Percentiles rank a stretch among this genome's conserved stretches.
Conservation (phyloP, 2,888 invertebrate genomes). For the Diabrotica balteata region DNA sequence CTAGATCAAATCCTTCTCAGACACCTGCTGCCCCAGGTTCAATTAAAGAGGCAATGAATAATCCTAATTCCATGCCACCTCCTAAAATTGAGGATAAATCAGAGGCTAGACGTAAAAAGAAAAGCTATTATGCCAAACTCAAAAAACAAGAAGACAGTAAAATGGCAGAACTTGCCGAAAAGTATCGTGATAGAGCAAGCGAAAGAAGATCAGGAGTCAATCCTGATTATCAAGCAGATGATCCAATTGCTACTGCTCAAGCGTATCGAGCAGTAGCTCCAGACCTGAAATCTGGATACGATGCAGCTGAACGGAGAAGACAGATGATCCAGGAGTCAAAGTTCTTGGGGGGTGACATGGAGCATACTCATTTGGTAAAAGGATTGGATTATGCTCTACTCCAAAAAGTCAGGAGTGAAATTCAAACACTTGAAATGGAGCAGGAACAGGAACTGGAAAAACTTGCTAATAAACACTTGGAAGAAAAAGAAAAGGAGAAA, state of each 20-base stretch:
- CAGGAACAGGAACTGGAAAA: conserved; percentile 84
- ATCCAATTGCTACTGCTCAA: conserved; percentile 83
- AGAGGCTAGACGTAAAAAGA: conserved; percentile 89
- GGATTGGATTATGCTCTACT: conserved; percentile 90
- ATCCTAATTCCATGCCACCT: conserved; percentile 57
- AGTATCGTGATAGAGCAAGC: conserved; percentile 89
- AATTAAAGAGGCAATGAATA: conserved; percentile 74
- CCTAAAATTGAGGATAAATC: conserved; percentile 73
- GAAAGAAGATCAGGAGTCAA: conserved; percentile 74
- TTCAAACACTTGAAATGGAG: conserved; percentile 78
- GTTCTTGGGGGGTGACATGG: conserved; percentile 95
- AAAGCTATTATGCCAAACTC: conserved; percentile 90
- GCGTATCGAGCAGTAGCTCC: conserved; percentile 88
- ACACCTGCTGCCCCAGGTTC: conserved; percentile 69
- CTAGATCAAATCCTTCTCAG: conserved; percentile 75
- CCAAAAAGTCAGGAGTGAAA: conserved; percentile 94
- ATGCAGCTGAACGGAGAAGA: conserved; percentile 92
- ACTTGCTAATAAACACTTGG: conserved; percentile 67
- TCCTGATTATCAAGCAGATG: conserved; percentile 82
- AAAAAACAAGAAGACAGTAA: conserved; percentile 96
- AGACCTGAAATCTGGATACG: conserved; percentile 91
- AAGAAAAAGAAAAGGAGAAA: conserved; percentile 59
- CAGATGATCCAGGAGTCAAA: conserved; percentile 98
- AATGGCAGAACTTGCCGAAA: conserved; percentile 91
- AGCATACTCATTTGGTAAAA: conserved; percentile 99